These are phyloP conservation scores for Philaenus spumarius DNA, from an alignment of 1,140 invertebrate genomes.

Conservation along the genomic window DNA sequence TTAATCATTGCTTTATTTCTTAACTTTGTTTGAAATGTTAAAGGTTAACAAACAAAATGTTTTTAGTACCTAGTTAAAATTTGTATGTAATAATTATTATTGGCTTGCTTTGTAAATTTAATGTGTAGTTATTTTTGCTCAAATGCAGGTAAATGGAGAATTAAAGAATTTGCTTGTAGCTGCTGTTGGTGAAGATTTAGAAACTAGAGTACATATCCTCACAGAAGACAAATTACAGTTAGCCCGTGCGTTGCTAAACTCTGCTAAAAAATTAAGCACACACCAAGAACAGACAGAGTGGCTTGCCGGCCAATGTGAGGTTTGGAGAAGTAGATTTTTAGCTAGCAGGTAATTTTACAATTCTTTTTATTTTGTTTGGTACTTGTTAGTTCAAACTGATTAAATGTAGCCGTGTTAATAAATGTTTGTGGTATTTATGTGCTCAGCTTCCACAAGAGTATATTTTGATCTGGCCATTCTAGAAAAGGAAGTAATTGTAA, in stretches of 20 bases:
- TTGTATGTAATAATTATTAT: too few relatives aligned
- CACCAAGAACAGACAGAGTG: constrained; percentile 91
- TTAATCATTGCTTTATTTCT: too few relatives aligned
- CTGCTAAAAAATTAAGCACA: constrained; percentile 71
- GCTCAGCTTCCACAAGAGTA: too few relatives aligned
- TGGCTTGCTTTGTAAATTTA: neutral
- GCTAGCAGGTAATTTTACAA: constrained; percentile 64
- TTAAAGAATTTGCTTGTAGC: constrained; percentile 89
- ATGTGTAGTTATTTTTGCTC: constrained; percentile 25
- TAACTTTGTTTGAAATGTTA: neutral
- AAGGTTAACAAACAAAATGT: neutral
- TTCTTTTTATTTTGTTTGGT: too few relatives aligned
- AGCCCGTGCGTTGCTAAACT: constrained; percentile 74
- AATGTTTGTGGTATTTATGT: too few relatives aligned
- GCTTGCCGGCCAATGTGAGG: constrained; percentile 87
- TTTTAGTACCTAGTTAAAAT: too few relatives aligned
- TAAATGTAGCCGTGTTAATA: too few relatives aligned
- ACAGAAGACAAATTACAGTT: constrained; percentile 87
- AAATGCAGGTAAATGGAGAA: constrained; percentile 75
- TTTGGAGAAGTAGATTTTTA: constrained; percentile 92
- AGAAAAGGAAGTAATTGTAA: too few relatives aligned
- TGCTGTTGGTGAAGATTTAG: constrained; percentile 88
- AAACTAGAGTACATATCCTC: constrained; percentile 78
- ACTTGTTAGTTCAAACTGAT: too few relatives aligned
- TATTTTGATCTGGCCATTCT: too few relatives aligned